Evolutionary conservation across 2,888 invertebrate genomes (phyloP).

Genomic region (Ferrisia virgata): DNA sequence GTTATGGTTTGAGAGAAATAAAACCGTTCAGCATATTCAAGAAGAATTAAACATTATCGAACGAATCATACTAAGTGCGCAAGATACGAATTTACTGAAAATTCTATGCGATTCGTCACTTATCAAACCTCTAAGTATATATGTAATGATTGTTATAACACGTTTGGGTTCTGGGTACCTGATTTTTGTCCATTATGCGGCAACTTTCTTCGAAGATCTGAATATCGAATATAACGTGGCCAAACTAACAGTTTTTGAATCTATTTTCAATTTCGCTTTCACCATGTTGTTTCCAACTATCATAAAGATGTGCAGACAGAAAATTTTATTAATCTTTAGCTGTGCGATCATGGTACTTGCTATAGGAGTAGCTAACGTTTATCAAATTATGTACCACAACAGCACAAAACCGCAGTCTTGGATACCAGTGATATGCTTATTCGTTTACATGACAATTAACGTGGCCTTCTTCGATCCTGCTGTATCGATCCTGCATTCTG

Average conservation of each 20-base stretch:
- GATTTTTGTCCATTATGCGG: neutral
- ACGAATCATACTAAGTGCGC: neutral
- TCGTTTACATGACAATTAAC: neutral
- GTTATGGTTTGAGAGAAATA: neutral
- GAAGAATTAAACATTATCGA: constrained; percentile 7
- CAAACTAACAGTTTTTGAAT: neutral
- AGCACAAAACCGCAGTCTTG: neutral
- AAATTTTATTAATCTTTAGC: neutral
- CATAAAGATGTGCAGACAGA: neutral
- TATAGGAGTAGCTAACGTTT: neutral
- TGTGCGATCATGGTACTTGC: neutral
- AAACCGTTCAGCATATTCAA: neutral
- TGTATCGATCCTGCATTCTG: neutral
- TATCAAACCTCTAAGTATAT: neutral
- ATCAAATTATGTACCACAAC: neutral
- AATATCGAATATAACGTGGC: neutral
- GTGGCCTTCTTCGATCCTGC: neutral
- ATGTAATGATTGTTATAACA: neutral
- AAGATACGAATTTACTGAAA: neutral
- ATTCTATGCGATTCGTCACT: neutral
- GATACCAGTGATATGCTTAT: neutral
- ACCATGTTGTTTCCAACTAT: neutral
- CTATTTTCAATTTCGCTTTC: neutral
- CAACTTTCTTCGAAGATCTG: neutral
- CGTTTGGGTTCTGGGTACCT: neutral